A percentile compares a stretch with the other conserved stretches of the same genome.
Evolutionary conservation across 2,113 vertebrate species (phyloP).

Genomic region (Notarius quadriscutis): DNA sequence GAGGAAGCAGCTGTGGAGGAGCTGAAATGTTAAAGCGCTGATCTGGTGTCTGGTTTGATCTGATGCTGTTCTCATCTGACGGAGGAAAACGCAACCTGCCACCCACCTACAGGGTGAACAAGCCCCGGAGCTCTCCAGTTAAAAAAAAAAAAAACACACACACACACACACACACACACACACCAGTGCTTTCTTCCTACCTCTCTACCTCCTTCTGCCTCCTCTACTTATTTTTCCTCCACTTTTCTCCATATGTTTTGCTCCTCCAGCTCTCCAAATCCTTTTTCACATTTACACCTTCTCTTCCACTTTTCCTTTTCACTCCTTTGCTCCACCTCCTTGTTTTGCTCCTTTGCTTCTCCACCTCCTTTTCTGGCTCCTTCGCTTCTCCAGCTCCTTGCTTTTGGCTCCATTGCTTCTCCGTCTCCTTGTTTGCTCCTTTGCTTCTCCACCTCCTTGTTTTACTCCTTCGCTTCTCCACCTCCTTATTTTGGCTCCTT

Average conservation of each 20-base stretch:
- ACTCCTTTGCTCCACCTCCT: neutral
- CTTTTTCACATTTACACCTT: neutral
- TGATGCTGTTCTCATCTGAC: slow-evolving; percentile 10
- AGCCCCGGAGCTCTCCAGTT: neutral
- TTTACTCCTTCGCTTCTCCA: neutral
- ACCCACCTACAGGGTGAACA: neutral
- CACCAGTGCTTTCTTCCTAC: neutral
- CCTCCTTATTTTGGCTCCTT: no score
- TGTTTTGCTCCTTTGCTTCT: neutral
- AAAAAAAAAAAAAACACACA: no score
- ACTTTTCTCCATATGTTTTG: no score
- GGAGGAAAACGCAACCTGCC: neutral
- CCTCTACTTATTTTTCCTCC: no score
- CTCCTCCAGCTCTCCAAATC: neutral
- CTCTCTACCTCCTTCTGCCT: neutral
- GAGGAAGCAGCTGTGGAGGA: slow-evolving; percentile 12
- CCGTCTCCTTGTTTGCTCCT: neutral
- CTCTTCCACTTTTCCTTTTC: neutral
- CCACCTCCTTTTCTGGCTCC: neutral
- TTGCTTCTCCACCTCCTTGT: neutral
- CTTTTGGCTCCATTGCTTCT: neutral
- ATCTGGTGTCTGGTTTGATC: slow-evolving; percentile 21
- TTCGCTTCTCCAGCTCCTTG: neutral
- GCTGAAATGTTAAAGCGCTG: slow-evolving; percentile 7
- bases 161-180: no score